phyloP scores from a whole-genome alignment of 1,140 invertebrate species.

The Onthophagus taurus region DNA sequence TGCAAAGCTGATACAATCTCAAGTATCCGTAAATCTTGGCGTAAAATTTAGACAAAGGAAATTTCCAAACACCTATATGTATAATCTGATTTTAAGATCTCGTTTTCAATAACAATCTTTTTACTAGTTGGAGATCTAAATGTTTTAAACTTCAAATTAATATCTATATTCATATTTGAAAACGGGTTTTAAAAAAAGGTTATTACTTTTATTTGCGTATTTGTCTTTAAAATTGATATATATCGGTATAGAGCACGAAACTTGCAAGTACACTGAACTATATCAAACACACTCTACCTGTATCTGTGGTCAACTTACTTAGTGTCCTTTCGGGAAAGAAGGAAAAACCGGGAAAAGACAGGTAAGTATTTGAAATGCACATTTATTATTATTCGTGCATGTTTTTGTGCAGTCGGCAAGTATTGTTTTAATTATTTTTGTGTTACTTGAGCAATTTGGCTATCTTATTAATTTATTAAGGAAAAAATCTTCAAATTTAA shows the following conservation, averaged over 20 bases:
- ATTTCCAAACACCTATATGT: too few relatives aligned
- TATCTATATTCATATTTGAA: too few relatives aligned
- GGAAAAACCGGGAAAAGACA: not conserved
- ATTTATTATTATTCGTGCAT: not conserved
- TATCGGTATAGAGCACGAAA: conserved; percentile 12
- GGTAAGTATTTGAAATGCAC: not conserved
- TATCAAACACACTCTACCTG: not conserved
- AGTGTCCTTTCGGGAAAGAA: not conserved
- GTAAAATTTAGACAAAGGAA: too few relatives aligned
- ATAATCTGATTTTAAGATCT: too few relatives aligned
- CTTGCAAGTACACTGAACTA: conserved; percentile 1
- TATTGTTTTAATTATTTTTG: not conserved
- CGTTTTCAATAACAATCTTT: too few relatives aligned
- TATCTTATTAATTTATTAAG: too few relatives aligned
- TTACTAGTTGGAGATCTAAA: too few relatives aligned
- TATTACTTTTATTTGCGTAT: too few relatives aligned
- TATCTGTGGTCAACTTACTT: not conserved
- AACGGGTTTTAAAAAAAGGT: too few relatives aligned
- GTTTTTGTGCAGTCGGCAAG: not conserved
- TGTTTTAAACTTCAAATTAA: too few relatives aligned
- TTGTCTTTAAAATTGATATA: conserved; percentile 1
- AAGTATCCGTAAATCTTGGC: too few relatives aligned
- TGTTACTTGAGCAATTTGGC: not conserved
- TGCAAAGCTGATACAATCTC: too few relatives aligned
- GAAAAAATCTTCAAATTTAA: not conserved